A percentile compares a stretch with the other conserved stretches of the same genome.
Conservation (phyloP, 2,797 vertebrate genomes). For the Microcaecilia unicolor region DNA sequence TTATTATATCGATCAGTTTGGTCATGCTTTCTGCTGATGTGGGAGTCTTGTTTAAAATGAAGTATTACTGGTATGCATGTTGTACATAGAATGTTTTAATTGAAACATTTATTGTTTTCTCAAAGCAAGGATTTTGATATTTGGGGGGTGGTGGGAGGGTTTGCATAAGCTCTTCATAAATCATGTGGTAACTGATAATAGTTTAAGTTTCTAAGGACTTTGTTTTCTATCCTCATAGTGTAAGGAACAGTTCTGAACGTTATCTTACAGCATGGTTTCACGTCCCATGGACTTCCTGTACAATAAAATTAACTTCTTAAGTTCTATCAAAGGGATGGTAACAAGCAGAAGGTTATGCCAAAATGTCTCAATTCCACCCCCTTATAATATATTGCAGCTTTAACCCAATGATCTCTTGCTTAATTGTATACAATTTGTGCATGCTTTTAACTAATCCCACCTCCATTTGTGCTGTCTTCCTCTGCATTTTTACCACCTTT, state of each 20-base stretch:
- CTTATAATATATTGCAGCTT: slow-evolving; percentile 65
- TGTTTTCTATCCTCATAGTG: slow-evolving; percentile 15
- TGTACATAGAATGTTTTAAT: slow-evolving; percentile 35
- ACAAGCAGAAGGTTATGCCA: slow-evolving; percentile 38
- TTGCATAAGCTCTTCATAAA: slow-evolving; percentile 16
- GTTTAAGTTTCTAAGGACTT: slow-evolving; percentile 4
- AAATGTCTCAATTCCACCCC: slow-evolving; percentile 50
- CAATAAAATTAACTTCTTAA: slow-evolving; percentile 19
- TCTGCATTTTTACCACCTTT: slow-evolving; percentile 47
- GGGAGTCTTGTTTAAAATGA: slow-evolving; percentile 29
- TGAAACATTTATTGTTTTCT: slow-evolving; percentile 20
- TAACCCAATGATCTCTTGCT: slow-evolving; percentile 60
- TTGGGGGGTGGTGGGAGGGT: slow-evolving; percentile 12
- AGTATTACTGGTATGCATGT: slow-evolving; percentile 26
- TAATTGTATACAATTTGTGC: slow-evolving; percentile 52
- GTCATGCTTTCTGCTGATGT: slow-evolving; percentile 19
- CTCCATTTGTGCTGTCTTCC: slow-evolving; percentile 49
- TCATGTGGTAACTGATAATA: slow-evolving; percentile 15
- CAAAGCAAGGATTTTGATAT: slow-evolving; percentile 24
- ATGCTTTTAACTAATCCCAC: slow-evolving; percentile 56
- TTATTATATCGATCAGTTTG: slow-evolving; percentile 16
- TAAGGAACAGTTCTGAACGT: slow-evolving; percentile 17
- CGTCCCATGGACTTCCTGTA: slow-evolving; percentile 25
- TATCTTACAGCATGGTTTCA: too few species aligned
- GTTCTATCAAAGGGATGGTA: slow-evolving; percentile 22